Evolutionary conservation across 2,797 vertebrate species (phyloP).

Genomic region (Rhinella marina): DNA sequence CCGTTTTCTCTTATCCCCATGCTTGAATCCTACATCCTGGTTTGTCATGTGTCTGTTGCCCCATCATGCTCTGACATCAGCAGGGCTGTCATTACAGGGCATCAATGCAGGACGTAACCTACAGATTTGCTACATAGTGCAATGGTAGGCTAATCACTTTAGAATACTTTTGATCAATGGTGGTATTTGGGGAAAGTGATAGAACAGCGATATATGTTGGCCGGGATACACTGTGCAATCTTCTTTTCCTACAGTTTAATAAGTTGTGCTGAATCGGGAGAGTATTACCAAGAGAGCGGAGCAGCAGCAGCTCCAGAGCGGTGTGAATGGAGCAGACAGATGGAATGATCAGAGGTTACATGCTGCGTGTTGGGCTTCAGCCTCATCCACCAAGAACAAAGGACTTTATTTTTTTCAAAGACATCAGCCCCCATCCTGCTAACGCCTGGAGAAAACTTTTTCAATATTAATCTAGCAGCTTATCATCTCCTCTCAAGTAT

Average conservation of each 20-base stretch:
- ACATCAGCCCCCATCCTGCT: not conserved
- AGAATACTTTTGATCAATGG: too few species aligned
- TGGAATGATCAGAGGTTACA: conserved; percentile 9
- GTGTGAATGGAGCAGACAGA: conserved; percentile 11
- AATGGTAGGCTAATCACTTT: too few species aligned
- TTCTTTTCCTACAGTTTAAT: not conserved
- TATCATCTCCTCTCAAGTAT: not conserved
- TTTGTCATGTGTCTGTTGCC: too few species aligned
- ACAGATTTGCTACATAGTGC: too few species aligned
- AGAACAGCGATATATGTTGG: too few species aligned
- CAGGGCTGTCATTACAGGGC: too few species aligned
- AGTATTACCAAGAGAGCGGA: not conserved
- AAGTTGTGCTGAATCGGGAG: not conserved
- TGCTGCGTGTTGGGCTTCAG: conserved; percentile 35
- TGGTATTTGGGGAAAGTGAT: too few species aligned
- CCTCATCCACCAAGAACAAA: conserved; percentile 18
- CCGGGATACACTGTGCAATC: not conserved
- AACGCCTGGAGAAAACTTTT: conserved; percentile 27
- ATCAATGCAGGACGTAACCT: too few species aligned
- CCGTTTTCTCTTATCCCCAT: too few species aligned
- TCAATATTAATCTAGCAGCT: conserved; percentile 15
- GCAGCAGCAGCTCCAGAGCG: not conserved
- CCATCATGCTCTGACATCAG: too few species aligned
- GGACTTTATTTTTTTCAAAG: conserved; percentile 10
- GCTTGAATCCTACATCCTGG: too few species aligned